phyloP scores from a whole-genome alignment of 53 echinoderm and acorn worm genomes.

The Paracentrotus lividus region DNA sequence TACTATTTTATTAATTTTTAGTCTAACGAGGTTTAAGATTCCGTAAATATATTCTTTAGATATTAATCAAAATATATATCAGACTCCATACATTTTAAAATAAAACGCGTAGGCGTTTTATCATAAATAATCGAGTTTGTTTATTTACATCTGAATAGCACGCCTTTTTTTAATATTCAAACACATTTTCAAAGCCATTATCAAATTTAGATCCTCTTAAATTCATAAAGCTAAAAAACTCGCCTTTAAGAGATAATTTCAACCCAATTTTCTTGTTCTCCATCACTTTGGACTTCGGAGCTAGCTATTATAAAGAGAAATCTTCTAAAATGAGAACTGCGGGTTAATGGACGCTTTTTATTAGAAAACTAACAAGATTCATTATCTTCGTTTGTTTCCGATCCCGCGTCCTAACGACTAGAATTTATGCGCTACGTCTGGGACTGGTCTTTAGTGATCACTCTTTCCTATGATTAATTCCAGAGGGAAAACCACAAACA shows the following conservation, averaged over 20 bases:
- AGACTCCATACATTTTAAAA: not conserved
- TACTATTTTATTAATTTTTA: no score
- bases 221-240: not conserved
- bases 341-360: slow-evolving; percentile 32
- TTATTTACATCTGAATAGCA: not conserved
- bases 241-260: not conserved
- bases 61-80: not conserved
- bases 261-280: not conserved
- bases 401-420: not conserved
- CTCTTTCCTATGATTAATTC: slow-evolving; percentile 42
- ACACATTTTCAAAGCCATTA: slow-evolving; percentile 1
- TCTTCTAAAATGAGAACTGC: not conserved
- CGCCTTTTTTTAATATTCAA: not conserved
- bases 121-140: not conserved
- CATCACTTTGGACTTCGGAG: not conserved
- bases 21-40: no score
- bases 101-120: no score
- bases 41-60: not conserved
- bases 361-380: slow-evolving; percentile 34
- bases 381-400: slow-evolving; percentile 30
- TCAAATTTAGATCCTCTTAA: slow-evolving; percentile 25
- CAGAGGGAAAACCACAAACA: slow-evolving; percentile 27
- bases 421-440: slow-evolving; percentile 36
- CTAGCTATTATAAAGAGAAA: not conserved
- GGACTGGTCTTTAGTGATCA: not conserved